These are phyloP conservation scores for Chitala chitala DNA, from an alignment of 2,113 vertebrate species.

Conservation along the genomic window DNA sequence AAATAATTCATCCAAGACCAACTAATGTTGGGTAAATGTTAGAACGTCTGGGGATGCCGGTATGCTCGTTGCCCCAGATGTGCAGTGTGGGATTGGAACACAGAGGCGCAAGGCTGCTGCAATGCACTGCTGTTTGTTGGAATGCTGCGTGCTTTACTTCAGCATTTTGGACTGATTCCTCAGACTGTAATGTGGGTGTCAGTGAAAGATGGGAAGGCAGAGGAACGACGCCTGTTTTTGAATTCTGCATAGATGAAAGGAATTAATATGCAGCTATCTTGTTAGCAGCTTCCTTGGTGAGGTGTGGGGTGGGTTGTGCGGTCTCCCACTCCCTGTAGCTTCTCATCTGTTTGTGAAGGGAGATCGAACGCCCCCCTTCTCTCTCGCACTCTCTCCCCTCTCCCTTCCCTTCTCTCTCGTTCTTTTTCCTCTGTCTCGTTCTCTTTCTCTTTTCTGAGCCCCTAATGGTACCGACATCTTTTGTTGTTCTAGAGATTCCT, in stretches of 20 bases:
- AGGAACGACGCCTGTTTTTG: not conserved
- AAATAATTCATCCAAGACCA: no score
- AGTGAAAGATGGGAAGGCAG: not conserved
- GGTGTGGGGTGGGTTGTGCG: no score
- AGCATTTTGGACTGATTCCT: not conserved
- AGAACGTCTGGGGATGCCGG: no score
- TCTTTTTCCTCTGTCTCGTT: no score
- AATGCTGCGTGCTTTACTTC: not conserved
- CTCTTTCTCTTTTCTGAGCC: not conserved
- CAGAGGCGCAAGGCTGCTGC: not conserved
- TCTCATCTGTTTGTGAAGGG: no score
- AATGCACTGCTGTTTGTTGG: not conserved
- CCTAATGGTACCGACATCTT: not conserved
- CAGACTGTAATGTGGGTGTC: not conserved
- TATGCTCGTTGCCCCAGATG: no score
- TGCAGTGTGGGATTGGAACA: not conserved
- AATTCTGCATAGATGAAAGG: constrained; percentile 10
- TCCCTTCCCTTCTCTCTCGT: not conserved
- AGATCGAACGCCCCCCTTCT: no score
- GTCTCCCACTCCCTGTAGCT: no score
- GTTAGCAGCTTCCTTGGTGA: not conserved
- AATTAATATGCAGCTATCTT: constrained; percentile 6
- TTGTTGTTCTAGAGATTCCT: constrained; percentile 10
- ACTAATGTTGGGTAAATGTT: no score
- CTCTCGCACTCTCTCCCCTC: not conserved